Evolutionary conservation across 2,888 invertebrate genomes (phyloP), one percentile per base, ranked within the genome.

Genomic region (Tenthredo distinguenda): DNA sequence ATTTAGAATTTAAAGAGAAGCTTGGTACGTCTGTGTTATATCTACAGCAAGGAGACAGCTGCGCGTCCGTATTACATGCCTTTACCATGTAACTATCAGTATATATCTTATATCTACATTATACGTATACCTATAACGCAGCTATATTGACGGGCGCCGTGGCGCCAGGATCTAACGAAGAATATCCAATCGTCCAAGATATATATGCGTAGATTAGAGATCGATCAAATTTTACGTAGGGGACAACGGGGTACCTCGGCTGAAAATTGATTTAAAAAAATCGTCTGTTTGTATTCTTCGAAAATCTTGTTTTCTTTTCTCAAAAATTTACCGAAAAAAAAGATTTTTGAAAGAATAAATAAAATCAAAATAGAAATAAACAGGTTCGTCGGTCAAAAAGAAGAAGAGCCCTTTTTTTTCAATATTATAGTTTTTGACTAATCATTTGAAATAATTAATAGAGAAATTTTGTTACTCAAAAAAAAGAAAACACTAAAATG

Each of bases 1-100:
- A 50, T 77, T 77, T 77, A 50, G 10, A 55, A 18, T 77, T 50
- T 6, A 47, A 18, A 77, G 77, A 50, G 31, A 77, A 77, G 77
- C 31, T 77, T 9, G n/a, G n/a, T 12, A 40, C 72, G 21, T 40
- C 9, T 26, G n/a, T 15, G 2, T 26, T n/a, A 31, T 34, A 50
- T 31, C 31, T 68, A 6, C 68, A 12, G 26, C 12, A 68, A 18
- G 7, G 34, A 34, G 68, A 68, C 68, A 68, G 68, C 68, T 68
- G 68, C 34, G 4, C 34, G 34, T 6, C 0, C 6, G 34, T 68
- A 34, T 34, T 31, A 18, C 18, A 15, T 34, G 18, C 68, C 34
- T 31, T 68, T 68, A 68, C 34, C 68, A 34, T 68, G 68, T 62
- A 21, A 12, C 4, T 9, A 62, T 26, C n/a, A 10, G 0, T 18